These are phyloP conservation scores for Lagorchestes hirsutus DNA, from an alignment of 2,797 vertebrate species.

Conservation along the genomic window DNA sequence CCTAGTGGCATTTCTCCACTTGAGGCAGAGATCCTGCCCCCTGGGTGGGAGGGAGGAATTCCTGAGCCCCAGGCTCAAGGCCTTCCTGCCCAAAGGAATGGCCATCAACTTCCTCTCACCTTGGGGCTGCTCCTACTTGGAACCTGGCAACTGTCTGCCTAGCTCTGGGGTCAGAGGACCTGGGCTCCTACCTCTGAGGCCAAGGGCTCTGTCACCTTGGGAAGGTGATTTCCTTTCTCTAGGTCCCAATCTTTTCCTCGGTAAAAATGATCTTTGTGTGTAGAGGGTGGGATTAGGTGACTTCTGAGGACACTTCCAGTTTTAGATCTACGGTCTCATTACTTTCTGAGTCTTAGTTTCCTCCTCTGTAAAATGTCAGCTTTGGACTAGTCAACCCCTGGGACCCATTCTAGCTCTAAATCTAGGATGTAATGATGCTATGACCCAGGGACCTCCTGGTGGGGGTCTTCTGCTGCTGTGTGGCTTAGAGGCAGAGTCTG, in stretches of 20 bases:
- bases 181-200: neutral
- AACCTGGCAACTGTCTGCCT: neutral
- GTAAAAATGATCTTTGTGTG: neutral
- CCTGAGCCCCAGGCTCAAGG: neutral
- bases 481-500: neutral
- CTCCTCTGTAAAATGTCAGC: neutral
- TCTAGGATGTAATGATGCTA: neutral
- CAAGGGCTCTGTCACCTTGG: neutral
- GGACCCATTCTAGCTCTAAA: neutral
- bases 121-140: neutral
- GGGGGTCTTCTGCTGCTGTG: neutral
- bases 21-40: neutral
- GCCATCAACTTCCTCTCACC: neutral
- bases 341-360: neutral
- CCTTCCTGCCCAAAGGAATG: neutral
- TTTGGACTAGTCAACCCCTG: too few relatives aligned
- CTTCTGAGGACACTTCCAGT: neutral
- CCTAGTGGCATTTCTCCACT: neutral
- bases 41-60: neutral
- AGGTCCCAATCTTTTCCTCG: neutral
- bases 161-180: neutral
- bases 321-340: neutral
- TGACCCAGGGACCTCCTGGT: neutral
- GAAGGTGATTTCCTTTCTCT: neutral
- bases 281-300: neutral